Evolutionary conservation across 1,140 invertebrate species (phyloP), one percentile per base, ranked within the genome.

Genomic region (Camponotus pennsylvanicus): DNA sequence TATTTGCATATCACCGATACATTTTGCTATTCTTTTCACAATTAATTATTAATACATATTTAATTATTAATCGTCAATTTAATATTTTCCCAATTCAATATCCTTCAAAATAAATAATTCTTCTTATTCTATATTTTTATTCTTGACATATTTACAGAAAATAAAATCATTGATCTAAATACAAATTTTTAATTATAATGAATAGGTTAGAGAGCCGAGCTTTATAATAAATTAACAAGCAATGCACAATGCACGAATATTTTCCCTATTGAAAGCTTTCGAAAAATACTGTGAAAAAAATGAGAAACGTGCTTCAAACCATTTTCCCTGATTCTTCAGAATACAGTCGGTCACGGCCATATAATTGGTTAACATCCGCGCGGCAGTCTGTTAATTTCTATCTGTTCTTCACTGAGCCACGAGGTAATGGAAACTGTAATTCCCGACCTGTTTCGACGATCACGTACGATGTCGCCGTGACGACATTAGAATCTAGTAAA

Each of bases 391-490:
- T 63, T 75, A 49, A 86, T 86, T 86, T 86, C 40, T 80, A 84
- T 40, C 67, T 42, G 55, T 37, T 3, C 4, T 4, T 52, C 45
- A 37, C 21, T 55, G 61, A 59, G 32, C 40, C 42, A n/a, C 61
- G 42, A 57, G 52, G n/a, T 63, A 70, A 86, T 77, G 77, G 66
- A 89, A 89, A 86, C 73, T 83, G 8, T 79, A 82, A 88, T 86
- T 87, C 78, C 55, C 66, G 34, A 18, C 18, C 52, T 18, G 34
- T 55, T 78, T 70, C 59, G 40, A 80, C 73, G 55, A 85, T 89
- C 86, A 71, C 86, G 80, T 78, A 66, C 87, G 18, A 49, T n/a
- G 63, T 71, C 40, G 52, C 42, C 13, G 15, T 70, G 49, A 73
- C 67, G 55, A 73, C 79, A 82, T 75, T 75, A 83, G 69, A 83